Base-by-base conservation (phyloP, 2,113 vertebrate genomes). In the Passer domesticus region DNA sequence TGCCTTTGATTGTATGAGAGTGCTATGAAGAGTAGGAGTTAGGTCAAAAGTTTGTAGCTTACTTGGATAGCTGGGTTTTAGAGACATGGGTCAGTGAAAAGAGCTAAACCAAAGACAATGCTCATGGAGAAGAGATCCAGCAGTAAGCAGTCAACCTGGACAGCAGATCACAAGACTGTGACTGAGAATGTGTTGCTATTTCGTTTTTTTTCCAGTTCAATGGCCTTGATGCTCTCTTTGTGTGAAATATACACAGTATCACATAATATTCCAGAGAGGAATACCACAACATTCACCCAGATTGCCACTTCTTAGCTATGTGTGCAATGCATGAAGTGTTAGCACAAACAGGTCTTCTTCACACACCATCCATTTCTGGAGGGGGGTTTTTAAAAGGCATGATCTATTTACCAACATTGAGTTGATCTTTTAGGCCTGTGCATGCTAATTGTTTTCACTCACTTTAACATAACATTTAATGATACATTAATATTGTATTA, bases 131-230 rank as follows among this genome's bases (percentile, higher is more conserved):
- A 15, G 16, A 68, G 9, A 62, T 44, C 24, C 52, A 74, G 31
- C 1, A 12, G 23, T 19, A 49, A 21, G 11, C 15, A 58, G 41
- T 24, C 27, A 87, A 44, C 9, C 10, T 74, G 50, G 15, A 64
- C 2, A 4, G 25, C 19, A 66, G 17, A 19, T 92, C 19, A 30
- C n/a, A 44, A 56, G 18, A 56, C 15, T 66, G 13, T 39, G 25
- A 23, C 31, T 22, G 24, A 80, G 17, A 73, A 49, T 7, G 5
- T 17, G 25, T 44, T 43, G 10, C 9, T 86, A 27, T 35, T 83
- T 58, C 1, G 19, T 68, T 76, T 85, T 19, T 19, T 78, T 68
- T 91, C 17, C 53, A 22, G 11, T 46, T 25, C 0, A 0, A 37
- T n/a, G 6, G 11, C 5, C 37, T 60, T 64, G 21, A 64, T 43